These are phyloP conservation scores for Epinotia demarniana DNA, from an alignment of 2,888 invertebrate species.

Conservation along the genomic window DNA sequence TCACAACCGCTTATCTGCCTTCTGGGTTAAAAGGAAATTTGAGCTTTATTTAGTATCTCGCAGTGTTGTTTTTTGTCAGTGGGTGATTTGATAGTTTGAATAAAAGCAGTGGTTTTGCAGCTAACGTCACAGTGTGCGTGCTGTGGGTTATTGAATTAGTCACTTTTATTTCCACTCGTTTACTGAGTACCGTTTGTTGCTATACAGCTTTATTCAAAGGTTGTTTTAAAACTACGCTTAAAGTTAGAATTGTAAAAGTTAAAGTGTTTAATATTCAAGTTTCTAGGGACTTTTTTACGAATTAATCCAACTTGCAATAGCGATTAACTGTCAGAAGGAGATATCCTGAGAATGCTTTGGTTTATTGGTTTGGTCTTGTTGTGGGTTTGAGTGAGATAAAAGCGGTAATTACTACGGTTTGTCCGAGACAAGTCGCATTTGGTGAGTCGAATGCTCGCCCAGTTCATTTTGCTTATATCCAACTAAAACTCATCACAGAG, in stretches of 20 bases:
- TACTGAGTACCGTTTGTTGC: conserved; percentile 4
- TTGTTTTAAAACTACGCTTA: background rate
- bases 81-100: background rate
- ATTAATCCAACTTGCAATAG: no score
- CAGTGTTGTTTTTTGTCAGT: background rate
- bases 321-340: no score
- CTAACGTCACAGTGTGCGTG: conserved; percentile 24
- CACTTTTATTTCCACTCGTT: conserved; percentile 31
- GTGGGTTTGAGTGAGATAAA: no score
- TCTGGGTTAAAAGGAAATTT: background rate
- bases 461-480: no score
- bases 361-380: no score
- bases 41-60: background rate
- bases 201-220: background rate
- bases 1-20: background rate
- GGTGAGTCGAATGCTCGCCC: no score
- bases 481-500: no score
- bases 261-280: no score
- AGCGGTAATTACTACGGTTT: no score
- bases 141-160: conserved; percentile 38
- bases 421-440: no score
- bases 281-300: no score
- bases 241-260: background rate
- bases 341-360: no score
- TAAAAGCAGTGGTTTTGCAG: background rate